Base-by-base conservation (phyloP, 2,113 vertebrate species). In the Thunnus thynnus region DNA sequence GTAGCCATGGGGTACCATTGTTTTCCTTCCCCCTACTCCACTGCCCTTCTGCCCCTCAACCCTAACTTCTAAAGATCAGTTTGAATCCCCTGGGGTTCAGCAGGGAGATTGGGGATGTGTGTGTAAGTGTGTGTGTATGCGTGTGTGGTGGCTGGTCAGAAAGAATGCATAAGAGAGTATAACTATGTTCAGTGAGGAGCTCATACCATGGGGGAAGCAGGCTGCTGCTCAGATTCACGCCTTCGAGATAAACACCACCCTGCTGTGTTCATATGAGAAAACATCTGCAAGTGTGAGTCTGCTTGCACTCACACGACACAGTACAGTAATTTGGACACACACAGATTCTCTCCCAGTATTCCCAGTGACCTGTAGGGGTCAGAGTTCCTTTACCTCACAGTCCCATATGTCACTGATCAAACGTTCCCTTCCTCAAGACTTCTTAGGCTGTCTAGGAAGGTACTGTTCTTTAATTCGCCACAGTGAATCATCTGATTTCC, bases 341-440 rank as follows among this genome's bases (percentile, higher is more conserved):
- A 54, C 12, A 6, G 13, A n/a, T 66, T 68, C 69, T 13, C 32
- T 13, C 41, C 16, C 52, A 51, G 30, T 86, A 46, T 86, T 83
- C 63, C 61, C 46, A n/a, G 62, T 83, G 72, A 93, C 89, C 91
- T 93, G 75, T 63, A 92, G 82, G 84, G 89, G 90, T 93, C 91
- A 88, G 80, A 90, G 87, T 91, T 86, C 86, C 73, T 80, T 89
- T 73, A 85, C 50, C 81, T 79, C 73, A 13, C 6, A 41, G 25
- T 48, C 56, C 60, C 67, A 48, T 71, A 68, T 83, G 80, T 76
- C 60, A 72, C 69, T 61, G 83, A 79, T 79, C 70, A 84, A 54
- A 69, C 12, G 0, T 22, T 58, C 36, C 17, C 20, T 3, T 13
- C 18, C 63, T 69, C 16, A 27, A 18, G 50, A 71, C 71, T 52